Conservation (phyloP, 2,888 invertebrate species). For the Fragum fragum region DNA sequence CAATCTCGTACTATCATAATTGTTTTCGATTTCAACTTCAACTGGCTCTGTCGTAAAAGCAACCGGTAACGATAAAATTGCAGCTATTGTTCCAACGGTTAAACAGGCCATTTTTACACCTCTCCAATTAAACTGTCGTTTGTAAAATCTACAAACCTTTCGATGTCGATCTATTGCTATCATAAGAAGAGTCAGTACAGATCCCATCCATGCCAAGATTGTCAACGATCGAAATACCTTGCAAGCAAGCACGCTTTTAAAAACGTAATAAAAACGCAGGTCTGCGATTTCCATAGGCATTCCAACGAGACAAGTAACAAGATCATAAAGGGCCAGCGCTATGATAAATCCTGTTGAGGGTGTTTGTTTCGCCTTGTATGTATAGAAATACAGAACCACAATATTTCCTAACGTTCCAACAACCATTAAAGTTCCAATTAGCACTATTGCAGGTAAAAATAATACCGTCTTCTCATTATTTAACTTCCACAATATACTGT, state of each 20-base stretch:
- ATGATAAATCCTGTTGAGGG: slow-evolving; percentile 75
- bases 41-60: slow-evolving; percentile 58
- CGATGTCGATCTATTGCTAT: slow-evolving; percentile 74
- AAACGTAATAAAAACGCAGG: slow-evolving; percentile 72
- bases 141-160: slow-evolving; percentile 62
- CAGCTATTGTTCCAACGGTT: slow-evolving; percentile 37
- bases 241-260: slow-evolving; percentile 71
- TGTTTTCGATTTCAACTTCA: slow-evolving; percentile 30
- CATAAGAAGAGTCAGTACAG: slow-evolving; percentile 69
- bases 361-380: slow-evolving; percentile 62
- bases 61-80: slow-evolving; percentile 60
- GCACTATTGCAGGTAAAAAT: slow-evolving; percentile 72
- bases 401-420: slow-evolving; percentile 75
- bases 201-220: slow-evolving; percentile 68
- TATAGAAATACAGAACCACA: slow-evolving; percentile 74
- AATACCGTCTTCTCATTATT: slow-evolving; percentile 69
- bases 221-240: slow-evolving; percentile 72
- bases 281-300: slow-evolving; percentile 79
- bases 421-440: slow-evolving; percentile 70
- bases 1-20: slow-evolving; percentile 57
- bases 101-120: slow-evolving; percentile 64
- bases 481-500: slow-evolving; percentile 38
- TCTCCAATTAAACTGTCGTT: slow-evolving; percentile 55
- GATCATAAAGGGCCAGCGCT: slow-evolving; percentile 73
- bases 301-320: slow-evolving; percentile 71